phyloP scores from a whole-genome alignment of 2,797 vertebrate genomes.

The Alectoris magna region DNA sequence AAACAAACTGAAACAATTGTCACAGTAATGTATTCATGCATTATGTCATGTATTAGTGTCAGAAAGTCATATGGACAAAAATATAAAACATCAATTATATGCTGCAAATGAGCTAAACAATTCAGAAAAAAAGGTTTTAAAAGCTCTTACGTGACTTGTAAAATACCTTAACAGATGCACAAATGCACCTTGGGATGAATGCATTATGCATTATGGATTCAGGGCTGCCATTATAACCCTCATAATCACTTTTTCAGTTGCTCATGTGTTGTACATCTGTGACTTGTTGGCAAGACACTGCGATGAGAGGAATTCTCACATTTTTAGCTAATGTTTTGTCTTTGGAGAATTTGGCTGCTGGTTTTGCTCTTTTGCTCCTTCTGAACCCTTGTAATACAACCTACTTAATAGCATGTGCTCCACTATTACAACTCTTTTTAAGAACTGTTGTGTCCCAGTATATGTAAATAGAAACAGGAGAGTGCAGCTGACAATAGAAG shows the following conservation, averaged over 20 bases:
- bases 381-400: neutral
- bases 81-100: conserved; percentile 59
- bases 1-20: neutral
- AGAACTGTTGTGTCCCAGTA: neutral
- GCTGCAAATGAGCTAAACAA: conserved; percentile 24
- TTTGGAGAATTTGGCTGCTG: neutral
- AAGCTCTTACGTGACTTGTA: neutral
- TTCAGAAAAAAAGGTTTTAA: conserved; percentile 21
- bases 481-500: neutral
- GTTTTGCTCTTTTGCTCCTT: conserved; percentile 15
- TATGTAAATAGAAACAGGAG: neutral
- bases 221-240: conserved; percentile 19
- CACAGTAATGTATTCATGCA: neutral
- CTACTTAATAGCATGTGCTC: neutral
- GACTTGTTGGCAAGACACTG: conserved; percentile 41
- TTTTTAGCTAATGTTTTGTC: conserved; percentile 37
- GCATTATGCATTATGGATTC: conserved; percentile 29
- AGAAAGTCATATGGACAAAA: conserved; percentile 42
- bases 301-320: neutral
- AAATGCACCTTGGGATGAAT: conserved; percentile 52
- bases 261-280: conserved; percentile 29
- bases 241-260: conserved; percentile 57
- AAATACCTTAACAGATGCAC: conserved; percentile 56
- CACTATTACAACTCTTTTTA: neutral
- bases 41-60: conserved; percentile 15